Evolutionary conservation across 2,113 vertebrate species (phyloP), one percentile per base, ranked within the genome.

Genomic region (Ciconia stormi): DNA sequence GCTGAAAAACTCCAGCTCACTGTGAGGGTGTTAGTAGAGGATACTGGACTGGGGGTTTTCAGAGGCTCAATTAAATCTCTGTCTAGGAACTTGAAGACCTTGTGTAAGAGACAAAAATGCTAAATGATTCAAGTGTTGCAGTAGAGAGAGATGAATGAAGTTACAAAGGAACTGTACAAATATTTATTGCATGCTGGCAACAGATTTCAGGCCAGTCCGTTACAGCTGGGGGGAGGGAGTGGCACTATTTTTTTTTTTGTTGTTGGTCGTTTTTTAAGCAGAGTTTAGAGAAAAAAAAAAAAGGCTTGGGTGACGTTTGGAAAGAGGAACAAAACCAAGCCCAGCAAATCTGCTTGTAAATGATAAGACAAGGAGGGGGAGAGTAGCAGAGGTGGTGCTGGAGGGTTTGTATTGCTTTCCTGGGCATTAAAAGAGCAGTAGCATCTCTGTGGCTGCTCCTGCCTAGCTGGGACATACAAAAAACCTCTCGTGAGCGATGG

Each of bases 261-360:
- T 50, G 38, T 38, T 38, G 38, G 38, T 38, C 38, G 44, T 59
- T 13, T 88, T 46, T 84, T 26, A 82, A 80, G 63, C 26, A 62
- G 23, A 44, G 23, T 83, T 94, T 87, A 67, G 38, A 70, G 40
- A 3, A 27, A 58, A 78, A 42, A 30, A 29, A 10, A 87, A 67
- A 93, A 87, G n/a, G 15, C 34, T 73, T 71, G 22, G 20, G 13
- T 58, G 40, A 74, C 7, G 2, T 80, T 91, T 87, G 38, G 53
- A 94, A 93, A 87, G 80, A 94, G 32, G 55, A 95, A 81, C 42
- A 95, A 93, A 97, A 74, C 40, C 3, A 38, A 87, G n/a, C 81
- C 32, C 16, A 36, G 47, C 26, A 89, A 91, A 87, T 93, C 47
- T 96, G 92, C 78, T 72, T 61, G 53, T 58, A 59, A 80, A 58